Conservation (phyloP, 2,888 invertebrate genomes). For the Agonopterix arenella region DNA sequence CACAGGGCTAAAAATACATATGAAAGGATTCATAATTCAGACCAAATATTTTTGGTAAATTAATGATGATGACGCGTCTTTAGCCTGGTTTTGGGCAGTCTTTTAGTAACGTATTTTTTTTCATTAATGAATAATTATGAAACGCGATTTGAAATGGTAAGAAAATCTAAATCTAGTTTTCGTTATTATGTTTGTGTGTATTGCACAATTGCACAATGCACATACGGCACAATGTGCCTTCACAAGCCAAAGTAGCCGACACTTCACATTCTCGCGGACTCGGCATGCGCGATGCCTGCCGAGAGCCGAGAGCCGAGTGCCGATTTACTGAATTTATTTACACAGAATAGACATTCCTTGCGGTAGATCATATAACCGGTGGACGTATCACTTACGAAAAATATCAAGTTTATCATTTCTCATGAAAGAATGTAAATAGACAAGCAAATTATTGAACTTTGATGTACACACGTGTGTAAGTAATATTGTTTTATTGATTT, state of each 20-base stretch:
- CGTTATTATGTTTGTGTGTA: slow-evolving; percentile 1
- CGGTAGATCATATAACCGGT: slow-evolving; percentile 42
- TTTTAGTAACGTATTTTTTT: background rate
- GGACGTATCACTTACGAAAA: slow-evolving; percentile 37
- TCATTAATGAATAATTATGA: too few relatives aligned
- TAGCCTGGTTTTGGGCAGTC: too few relatives aligned
- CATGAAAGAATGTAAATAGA: slow-evolving; percentile 7
- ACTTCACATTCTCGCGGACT: slow-evolving; percentile 41
- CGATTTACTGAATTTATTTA: slow-evolving; percentile 41
- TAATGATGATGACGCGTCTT: too few relatives aligned
- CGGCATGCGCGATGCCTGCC: slow-evolving; percentile 19
- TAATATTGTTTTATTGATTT: too few relatives aligned
- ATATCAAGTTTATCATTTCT: slow-evolving; percentile 12
- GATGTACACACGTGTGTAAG: background rate
- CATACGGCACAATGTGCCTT: slow-evolving; percentile 20
- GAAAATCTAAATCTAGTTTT: slow-evolving; percentile 2
- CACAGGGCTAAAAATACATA: too few relatives aligned
- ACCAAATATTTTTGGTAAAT: too few relatives aligned
- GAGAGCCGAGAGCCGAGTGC: background rate
- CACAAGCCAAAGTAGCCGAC: slow-evolving; percentile 38
- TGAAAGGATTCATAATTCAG: too few relatives aligned
- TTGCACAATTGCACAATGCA: background rate
- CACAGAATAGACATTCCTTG: slow-evolving; percentile 46
- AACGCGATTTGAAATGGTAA: background rate
- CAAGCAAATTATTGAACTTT: slow-evolving; percentile 4